These are phyloP conservation scores for Pasiphila rectangulata DNA, from an alignment of 2,888 invertebrate species.

Conservation along the genomic window DNA sequence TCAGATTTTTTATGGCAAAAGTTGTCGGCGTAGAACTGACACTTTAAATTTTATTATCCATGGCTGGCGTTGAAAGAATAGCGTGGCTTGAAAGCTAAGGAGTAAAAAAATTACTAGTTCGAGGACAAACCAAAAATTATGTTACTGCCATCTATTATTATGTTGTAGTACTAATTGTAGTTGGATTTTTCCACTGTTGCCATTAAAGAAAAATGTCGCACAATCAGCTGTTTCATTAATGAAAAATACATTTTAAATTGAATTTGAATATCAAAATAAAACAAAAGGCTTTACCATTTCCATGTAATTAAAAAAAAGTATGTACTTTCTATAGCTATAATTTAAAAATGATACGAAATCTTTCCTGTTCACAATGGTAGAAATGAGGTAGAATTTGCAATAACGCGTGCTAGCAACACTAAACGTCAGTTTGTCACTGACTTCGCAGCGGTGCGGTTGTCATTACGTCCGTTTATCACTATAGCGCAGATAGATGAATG, in stretches of 20 bases:
- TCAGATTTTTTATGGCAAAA: too few relatives aligned
- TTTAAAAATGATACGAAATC: too few relatives aligned
- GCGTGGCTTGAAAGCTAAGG: too few relatives aligned
- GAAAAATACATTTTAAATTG: neutral
- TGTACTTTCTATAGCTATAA: too few relatives aligned
- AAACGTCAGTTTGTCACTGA: slow-evolving; percentile 76
- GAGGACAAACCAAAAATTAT: neutral
- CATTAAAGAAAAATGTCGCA: neutral
- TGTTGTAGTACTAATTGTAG: neutral
- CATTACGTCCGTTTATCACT: slow-evolving; percentile 73
- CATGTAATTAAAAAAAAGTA: neutral
- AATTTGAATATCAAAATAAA: neutral
- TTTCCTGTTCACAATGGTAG: slow-evolving; percentile 3
- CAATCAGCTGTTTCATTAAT: slow-evolving; percentile 9
- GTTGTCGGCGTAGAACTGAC: too few relatives aligned
- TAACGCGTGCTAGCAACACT: slow-evolving; percentile 36
- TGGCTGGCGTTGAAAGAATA: too few relatives aligned
- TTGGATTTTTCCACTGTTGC: neutral
- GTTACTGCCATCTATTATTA: slow-evolving; percentile 18
- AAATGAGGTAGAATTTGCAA: slow-evolving; percentile 5
- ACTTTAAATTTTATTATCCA: too few relatives aligned
- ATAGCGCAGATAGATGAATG: slow-evolving; percentile 71
- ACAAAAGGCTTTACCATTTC: too few relatives aligned
- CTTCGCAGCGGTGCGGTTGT: slow-evolving; percentile 77
- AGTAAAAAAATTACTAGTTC: neutral